A percentile compares a stretch with the other conserved stretches of the same genome.
These are phyloP conservation scores for Pampus argenteus DNA, from an alignment of 2,797 vertebrate genomes.

Conservation along the genomic window DNA sequence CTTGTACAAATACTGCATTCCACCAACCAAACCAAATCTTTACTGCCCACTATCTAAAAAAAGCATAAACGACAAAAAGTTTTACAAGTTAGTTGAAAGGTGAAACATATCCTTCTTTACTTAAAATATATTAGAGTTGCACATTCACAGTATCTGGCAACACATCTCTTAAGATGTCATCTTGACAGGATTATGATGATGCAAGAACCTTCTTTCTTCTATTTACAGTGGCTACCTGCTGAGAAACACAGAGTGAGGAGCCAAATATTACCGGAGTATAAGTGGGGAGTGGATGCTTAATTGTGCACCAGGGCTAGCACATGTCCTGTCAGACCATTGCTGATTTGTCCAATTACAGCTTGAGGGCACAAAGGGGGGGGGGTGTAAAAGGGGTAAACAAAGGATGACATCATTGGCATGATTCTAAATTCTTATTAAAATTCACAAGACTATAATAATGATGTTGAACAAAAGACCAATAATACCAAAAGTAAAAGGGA, in stretches of 20 bases:
- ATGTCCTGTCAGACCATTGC: constrained; percentile 71
- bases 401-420: constrained; percentile 73
- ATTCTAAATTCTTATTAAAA: constrained; percentile 45
- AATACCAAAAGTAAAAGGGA: background rate
- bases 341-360: constrained; percentile 76
- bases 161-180: constrained; percentile 3
- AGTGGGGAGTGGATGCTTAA: constrained; percentile 70
- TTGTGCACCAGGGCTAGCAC: constrained; percentile 62
- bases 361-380: constrained; percentile 44
- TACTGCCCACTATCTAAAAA: too few relatives aligned
- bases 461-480: background rate
- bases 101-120: background rate
- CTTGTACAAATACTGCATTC: background rate
- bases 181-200: constrained; percentile 1
- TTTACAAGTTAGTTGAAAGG: background rate
- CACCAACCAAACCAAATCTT: background rate
- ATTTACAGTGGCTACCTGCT: constrained; percentile 64
- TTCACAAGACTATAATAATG: background rate
- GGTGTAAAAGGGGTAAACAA: constrained; percentile 69
- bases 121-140: constrained; percentile 2
- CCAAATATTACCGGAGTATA: constrained; percentile 74
- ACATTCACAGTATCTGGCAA: constrained; percentile 10
- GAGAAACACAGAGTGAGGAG: constrained; percentile 60
- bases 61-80: too few relatives aligned
- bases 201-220: constrained; percentile 15